Conservation (phyloP, 1,140 invertebrate genomes). For the Pomacea maculata region DNA sequence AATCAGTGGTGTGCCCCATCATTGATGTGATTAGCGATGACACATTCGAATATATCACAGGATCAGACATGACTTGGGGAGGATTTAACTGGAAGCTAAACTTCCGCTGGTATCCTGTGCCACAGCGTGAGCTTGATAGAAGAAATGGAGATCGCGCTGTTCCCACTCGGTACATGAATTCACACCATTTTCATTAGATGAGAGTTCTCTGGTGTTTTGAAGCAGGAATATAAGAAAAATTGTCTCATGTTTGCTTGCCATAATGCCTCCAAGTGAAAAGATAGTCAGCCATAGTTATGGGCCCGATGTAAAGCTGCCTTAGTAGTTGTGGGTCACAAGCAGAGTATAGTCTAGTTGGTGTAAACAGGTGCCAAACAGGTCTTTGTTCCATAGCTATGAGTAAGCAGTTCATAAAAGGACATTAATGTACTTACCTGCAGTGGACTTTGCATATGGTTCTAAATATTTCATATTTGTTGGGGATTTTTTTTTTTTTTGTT, state of each 20-base stretch:
- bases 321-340: neutral
- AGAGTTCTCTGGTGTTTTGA: no score
- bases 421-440: no score
- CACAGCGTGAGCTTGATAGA: slow-evolving; percentile 92
- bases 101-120: slow-evolving; percentile 93
- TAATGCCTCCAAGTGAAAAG: no score
- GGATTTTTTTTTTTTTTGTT: neutral
- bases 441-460: no score
- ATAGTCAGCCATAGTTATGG: no score
- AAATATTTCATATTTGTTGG: no score
- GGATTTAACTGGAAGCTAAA: slow-evolving; percentile 97
- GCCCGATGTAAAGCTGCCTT: no score
- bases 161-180: slow-evolving; percentile 74
- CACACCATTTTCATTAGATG: neutral
- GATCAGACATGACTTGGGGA: slow-evolving; percentile 80
- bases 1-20: slow-evolving; percentile 95
- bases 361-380: no score
- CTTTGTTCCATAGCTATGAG: no score
- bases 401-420: no score
- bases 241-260: no score
- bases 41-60: slow-evolving; percentile 90
- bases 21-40: slow-evolving; percentile 99
- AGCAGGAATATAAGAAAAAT: no score
- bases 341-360: neutral
- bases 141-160: slow-evolving; percentile 88